Base-by-base conservation (phyloP, 2,888 invertebrate species). In the Hydrotaea diabolus region DNA sequence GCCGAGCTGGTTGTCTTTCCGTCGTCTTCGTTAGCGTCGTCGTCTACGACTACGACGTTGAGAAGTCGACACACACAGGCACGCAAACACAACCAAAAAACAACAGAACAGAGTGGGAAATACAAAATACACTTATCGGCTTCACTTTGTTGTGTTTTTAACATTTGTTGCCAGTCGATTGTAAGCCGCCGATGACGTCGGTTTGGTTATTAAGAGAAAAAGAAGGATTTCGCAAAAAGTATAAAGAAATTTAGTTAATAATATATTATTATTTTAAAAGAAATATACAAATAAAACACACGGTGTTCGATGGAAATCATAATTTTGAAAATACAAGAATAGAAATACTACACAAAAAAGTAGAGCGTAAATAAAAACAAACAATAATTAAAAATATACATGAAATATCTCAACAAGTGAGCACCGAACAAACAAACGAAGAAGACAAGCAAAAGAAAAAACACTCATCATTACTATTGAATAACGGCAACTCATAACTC, bases 181-280 rank as follows among this genome's bases (percentile, higher is more conserved):
- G 86, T 85, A 85, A 87, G 88, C 87, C 87, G 88, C 87, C 88
- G 88, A 88, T 88, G 88, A 88, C 88, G 88, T 88, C 87, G 88
- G 88, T 88, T 86, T 85, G 85, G 86, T 86, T 55, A 8, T 66
- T 64, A 46, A 72, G 62, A 21, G 62, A 77, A 78, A 82, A 71
- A 69, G 49, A 62, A 64, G 17, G 39, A 55, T 36, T 55, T 36
- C 46, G 59, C 26, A 57, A 86, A 78, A 39, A n/a, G n/a, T n/a
- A n/a, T n/a, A n/a, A 71, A 72, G 17, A 71, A 59, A 57, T 57
- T 57, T 57, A 19, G 66, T 43, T 66, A 21, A 66, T n/a, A n/a
- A n/a, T n/a, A n/a, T n/a, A n/a, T 21, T 66, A 66, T 43, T 66
- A 66, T 66, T 66, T 59, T 59, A 59, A 26, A 66, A 64, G n/a